Evolutionary conservation across 2,113 vertebrate species (phyloP).

Genomic region (Mixornis gularis): DNA sequence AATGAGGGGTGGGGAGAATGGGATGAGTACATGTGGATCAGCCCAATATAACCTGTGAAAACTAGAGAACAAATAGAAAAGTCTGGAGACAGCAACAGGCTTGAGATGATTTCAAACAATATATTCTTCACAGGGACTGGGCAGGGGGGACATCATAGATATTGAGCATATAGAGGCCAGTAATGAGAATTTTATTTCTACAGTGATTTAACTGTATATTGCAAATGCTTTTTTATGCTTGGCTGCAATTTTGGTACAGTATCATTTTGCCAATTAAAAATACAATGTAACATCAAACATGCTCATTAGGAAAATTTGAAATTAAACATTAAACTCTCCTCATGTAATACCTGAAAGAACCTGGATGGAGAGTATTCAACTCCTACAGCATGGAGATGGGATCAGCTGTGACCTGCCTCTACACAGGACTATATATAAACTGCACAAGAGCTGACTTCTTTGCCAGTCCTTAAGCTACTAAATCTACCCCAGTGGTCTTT

Average conservation of each 20-base stretch:
- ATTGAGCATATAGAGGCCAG: background rate
- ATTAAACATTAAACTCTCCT: background rate
- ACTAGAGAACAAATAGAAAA: background rate
- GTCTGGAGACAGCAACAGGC: background rate
- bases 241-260: background rate
- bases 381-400: background rate
- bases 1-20: no score
- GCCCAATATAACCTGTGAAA: background rate
- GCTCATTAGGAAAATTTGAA: background rate
- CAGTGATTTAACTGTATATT: background rate
- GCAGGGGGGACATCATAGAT: background rate
- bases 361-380: background rate
- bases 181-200: fast-evolving
- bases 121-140: background rate
- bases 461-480: background rate
- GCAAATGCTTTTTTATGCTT: background rate
- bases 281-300: background rate
- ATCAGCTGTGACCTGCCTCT: background rate
- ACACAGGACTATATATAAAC: background rate
- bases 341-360: background rate
- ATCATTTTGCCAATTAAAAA: background rate
- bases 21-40: fast-evolving
- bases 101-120: background rate
- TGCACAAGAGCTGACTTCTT: background rate
- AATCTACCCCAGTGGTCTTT: background rate